phyloP scores from a whole-genome alignment of 2,888 invertebrate genomes.

The Cryptocephalus primarius region DNA sequence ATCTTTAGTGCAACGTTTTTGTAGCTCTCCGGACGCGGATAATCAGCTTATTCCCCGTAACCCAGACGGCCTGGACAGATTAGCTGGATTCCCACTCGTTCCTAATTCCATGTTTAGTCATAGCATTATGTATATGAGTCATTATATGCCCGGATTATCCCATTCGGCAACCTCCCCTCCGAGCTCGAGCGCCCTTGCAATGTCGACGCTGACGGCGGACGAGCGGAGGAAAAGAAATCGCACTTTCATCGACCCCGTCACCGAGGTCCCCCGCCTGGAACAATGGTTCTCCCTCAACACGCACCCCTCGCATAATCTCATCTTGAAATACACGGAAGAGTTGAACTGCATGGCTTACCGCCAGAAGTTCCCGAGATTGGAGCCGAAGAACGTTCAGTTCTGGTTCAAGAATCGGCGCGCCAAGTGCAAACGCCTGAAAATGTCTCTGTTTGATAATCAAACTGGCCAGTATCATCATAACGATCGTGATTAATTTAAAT shows the following conservation, averaged over 20 bases:
- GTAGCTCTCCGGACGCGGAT: constrained; percentile 30
- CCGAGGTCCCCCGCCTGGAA: constrained; percentile 88
- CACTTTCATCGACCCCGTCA: constrained; percentile 98
- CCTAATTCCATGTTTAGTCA: constrained; percentile 83
- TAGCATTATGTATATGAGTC: constrained; percentile 87
- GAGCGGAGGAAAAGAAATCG: constrained; percentile 90
- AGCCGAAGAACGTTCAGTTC: constrained; percentile 98
- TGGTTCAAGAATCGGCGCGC: constrained; percentile 99
- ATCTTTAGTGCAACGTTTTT: constrained; percentile 25
- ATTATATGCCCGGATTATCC: constrained; percentile 59
- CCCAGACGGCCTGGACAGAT: constrained; percentile 34
- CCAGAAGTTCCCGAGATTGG: constrained; percentile 96
- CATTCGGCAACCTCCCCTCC: constrained; percentile 44
- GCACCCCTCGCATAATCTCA: constrained; percentile 95
- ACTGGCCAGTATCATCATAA: constrained; percentile 52
- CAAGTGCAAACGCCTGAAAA: constrained; percentile 92
- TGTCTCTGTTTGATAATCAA: constrained; percentile 72
- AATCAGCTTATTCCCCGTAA: constrained; percentile 24
- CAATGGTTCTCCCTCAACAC: constrained; percentile 97
- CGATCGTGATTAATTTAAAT: constrained; percentile 38
- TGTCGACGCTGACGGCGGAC: constrained; percentile 59
- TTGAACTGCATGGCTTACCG: constrained; percentile 94
- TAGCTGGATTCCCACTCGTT: constrained; percentile 62
- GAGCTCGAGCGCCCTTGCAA: constrained; percentile 43
- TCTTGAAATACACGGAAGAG: constrained; percentile 95